phyloP scores from a whole-genome alignment of 2,113 vertebrate genomes.

The Solea senegalensis region DNA sequence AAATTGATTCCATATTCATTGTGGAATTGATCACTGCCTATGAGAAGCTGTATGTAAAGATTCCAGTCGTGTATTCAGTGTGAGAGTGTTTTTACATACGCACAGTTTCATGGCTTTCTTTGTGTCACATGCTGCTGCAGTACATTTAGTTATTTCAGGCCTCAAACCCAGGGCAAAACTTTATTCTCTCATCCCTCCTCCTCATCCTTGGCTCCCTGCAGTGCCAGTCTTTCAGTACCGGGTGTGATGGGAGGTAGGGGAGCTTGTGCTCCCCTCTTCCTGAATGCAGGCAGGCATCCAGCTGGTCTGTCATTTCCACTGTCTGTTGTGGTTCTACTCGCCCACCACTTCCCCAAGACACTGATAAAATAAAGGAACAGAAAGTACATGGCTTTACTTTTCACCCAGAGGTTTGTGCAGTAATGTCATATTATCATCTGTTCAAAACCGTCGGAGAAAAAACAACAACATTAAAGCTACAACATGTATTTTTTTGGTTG shows the following conservation, averaged over 20 bases:
- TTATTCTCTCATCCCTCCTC: conserved; percentile 22
- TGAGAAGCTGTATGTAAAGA: background rate
- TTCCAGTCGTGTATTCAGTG: background rate
- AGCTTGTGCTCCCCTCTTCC: conserved; percentile 36
- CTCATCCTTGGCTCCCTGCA: conserved; percentile 29
- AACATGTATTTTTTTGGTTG: no score
- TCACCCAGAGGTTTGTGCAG: no score
- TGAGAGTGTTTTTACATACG: conserved; percentile 20
- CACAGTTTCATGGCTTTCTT: conserved; percentile 15
- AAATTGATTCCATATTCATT: conserved; percentile 14
- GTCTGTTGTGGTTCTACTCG: conserved; percentile 35
- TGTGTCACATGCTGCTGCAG: conserved; percentile 6
- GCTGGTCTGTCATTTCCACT: conserved; percentile 38
- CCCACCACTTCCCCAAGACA: conserved; percentile 30
- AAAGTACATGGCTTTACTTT: background rate
- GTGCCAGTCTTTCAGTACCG: conserved; percentile 41
- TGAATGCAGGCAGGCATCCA: conserved; percentile 45
- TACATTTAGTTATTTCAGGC: conserved; percentile 31
- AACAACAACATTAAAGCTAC: no score
- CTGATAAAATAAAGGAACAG: conserved; percentile 6
- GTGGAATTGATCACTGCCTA: conserved; percentile 8
- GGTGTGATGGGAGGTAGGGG: conserved; percentile 32
- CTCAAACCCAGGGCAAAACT: conserved; percentile 26
- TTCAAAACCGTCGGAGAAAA: no score
- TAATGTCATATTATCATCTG: no score